Percentiles rank a stretch among this genome's conserved stretches.
These are phyloP conservation scores for Crotophaga sulcirostris DNA, from an alignment of 2,113 vertebrate species.

Conservation along the genomic window DNA sequence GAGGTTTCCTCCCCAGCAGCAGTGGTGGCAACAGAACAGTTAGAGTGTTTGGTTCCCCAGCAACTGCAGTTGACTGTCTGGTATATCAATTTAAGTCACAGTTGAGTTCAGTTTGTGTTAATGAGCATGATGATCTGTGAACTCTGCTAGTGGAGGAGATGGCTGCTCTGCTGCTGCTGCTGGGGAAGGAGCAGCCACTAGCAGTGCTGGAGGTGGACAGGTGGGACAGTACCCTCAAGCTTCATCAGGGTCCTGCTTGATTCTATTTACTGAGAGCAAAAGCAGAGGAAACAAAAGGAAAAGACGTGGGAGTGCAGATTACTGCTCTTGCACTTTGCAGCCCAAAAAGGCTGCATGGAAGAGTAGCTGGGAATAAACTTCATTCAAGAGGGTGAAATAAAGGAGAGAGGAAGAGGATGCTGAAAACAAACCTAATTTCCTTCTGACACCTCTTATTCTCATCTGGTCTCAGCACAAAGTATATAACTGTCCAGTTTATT, in stretches of 20 bases:
- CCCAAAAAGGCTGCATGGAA: neutral
- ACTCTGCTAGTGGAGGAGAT: neutral
- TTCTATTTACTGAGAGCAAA: neutral
- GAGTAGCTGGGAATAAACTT: neutral
- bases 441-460: neutral
- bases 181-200: neutral
- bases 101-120: slow-evolving; percentile 16
- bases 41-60: slow-evolving; percentile 60
- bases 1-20: slow-evolving; percentile 35
- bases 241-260: neutral
- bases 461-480: neutral
- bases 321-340: neutral
- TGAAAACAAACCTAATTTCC: neutral
- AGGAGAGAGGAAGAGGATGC: neutral
- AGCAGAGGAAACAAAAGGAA: neutral
- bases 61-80: slow-evolving; percentile 54
- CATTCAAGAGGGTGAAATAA: neutral
- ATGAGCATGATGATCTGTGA: slow-evolving; percentile 53
- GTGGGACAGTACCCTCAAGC: neutral
- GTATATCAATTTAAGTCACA: slow-evolving; percentile 50
- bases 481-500: neutral
- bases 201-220: neutral
- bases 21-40: slow-evolving; percentile 10
- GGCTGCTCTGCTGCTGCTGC: neutral
- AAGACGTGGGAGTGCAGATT: neutral